Conservation (phyloP, 1,140 invertebrate species). For the Pteromalus puparum region DNA sequence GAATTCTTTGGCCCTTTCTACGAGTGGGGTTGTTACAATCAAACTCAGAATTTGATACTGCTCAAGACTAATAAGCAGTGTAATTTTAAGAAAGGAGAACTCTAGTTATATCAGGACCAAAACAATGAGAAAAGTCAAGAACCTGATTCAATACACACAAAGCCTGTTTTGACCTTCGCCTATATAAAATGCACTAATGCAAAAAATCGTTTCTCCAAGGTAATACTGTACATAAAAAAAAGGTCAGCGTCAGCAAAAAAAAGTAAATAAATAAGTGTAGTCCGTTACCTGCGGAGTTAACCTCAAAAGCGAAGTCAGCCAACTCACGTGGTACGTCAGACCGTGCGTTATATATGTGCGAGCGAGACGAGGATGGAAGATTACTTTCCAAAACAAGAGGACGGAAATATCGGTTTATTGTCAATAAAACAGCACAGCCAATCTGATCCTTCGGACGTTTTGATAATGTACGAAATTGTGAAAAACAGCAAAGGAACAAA, state of each 20-base stretch:
- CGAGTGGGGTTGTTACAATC: background rate
- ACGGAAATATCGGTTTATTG: background rate
- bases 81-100: background rate
- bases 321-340: conserved; percentile 43
- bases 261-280: conserved; percentile 9
- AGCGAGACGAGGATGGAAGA: conserved; percentile 8
- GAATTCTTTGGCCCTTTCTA: too few species aligned
- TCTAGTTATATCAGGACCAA: background rate
- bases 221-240: background rate
- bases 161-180: background rate
- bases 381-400: background rate
- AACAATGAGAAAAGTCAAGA: background rate
- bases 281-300: conserved; percentile 18
- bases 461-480: background rate
- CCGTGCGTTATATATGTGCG: background rate
- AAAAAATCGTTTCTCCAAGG: too few species aligned
- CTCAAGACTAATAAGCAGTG: background rate
- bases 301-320: conserved; percentile 42
- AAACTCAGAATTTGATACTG: background rate
- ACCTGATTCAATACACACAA: background rate
- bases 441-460: background rate
- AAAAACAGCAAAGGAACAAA: background rate
- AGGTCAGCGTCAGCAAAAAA: background rate
- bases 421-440: background rate
- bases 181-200: too few species aligned